Percentiles rank a stretch among this genome's conserved stretches.
phyloP scores from a whole-genome alignment of 2,113 vertebrate species.

The Rissa tridactyla region DNA sequence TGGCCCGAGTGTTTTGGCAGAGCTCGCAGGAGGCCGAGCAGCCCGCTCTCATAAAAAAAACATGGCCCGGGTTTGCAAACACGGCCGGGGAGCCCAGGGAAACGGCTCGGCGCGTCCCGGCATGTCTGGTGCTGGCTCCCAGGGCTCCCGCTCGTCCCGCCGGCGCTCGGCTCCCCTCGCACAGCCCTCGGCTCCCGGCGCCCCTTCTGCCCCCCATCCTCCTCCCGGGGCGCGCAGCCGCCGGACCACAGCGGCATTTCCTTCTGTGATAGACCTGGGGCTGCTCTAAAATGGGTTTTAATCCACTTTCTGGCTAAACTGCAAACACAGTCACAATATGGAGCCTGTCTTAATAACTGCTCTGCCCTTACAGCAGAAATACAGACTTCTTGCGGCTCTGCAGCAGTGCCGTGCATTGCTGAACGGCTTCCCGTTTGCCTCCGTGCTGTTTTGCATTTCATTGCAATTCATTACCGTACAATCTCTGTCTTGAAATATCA shows the following conservation, averaged over 20 bases:
- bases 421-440: neutral
- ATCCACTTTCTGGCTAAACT: neutral
- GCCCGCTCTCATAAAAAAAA: neutral
- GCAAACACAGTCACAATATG: neutral
- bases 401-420: neutral
- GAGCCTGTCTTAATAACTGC: neutral
- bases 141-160: neutral
- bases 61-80: neutral
- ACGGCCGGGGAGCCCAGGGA: neutral
- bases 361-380: neutral
- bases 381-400: neutral
- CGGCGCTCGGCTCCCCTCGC: rapidly evolving
- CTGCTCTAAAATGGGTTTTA: neutral
- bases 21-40: neutral
- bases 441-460: neutral
- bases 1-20: neutral
- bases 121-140: neutral
- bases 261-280: neutral
- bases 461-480: neutral
- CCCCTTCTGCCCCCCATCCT: neutral
- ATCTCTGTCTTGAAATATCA: neutral
- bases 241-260: rapidly evolving
- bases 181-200: rapidly evolving
- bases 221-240: neutral
- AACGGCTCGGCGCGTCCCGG: neutral